phyloP scores from a whole-genome alignment of 1,140 invertebrate species.

The Anoplolepis gracilipes region DNA sequence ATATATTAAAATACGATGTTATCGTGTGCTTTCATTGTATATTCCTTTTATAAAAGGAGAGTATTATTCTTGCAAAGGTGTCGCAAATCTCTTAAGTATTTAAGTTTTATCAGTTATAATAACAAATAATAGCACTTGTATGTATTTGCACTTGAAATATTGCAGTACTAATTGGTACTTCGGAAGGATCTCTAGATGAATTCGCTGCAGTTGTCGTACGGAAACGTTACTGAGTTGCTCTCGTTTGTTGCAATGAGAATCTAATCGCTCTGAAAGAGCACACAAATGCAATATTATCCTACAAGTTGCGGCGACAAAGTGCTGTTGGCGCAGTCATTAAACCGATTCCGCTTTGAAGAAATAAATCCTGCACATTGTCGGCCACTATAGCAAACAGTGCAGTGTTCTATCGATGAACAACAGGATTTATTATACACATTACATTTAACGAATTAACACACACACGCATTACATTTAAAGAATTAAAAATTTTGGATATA shows the following conservation, averaged over 20 bases:
- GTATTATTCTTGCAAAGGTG: background rate
- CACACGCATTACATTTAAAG: background rate
- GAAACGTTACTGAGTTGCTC: constrained; percentile 24
- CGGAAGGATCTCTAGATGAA: background rate
- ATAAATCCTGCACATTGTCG: constrained; percentile 18
- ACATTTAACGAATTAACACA: background rate
- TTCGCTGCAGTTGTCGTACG: constrained; percentile 6
- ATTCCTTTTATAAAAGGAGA: background rate
- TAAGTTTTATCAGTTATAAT: constrained; percentile 60
- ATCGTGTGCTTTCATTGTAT: background rate
- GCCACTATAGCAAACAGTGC: constrained; percentile 20
- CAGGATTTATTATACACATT: background rate
- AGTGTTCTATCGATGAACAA: background rate
- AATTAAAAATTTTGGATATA: background rate
- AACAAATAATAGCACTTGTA: constrained; percentile 64
- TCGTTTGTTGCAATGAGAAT: constrained; percentile 56
- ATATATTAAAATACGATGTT: background rate
- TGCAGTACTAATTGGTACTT: constrained; percentile 69
- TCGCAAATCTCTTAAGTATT: constrained; percentile 42
- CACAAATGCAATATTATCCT: constrained; percentile 44
- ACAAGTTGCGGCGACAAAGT: constrained; percentile 46
- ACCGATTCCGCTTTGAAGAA: constrained; percentile 37
- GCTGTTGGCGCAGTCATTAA: constrained; percentile 14
- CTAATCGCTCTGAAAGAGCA: constrained; percentile 51
- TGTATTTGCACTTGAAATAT: constrained; percentile 54